Evolutionary conservation across 2,113 vertebrate species (phyloP).

Genomic region (Fregata magnificens): DNA sequence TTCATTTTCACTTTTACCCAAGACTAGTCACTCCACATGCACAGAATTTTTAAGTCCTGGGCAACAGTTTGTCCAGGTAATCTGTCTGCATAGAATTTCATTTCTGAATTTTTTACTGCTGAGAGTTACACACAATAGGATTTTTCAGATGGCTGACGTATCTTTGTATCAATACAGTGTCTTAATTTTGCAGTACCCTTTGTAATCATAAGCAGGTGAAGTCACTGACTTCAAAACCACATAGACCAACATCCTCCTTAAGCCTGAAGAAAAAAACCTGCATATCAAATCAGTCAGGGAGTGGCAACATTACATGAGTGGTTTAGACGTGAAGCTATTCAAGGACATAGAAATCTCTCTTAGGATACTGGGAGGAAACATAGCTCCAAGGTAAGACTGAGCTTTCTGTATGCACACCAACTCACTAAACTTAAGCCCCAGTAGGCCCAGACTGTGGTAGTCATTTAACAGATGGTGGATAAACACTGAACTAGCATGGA

Average conservation of each 20-base stretch:
- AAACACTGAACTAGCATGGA: neutral
- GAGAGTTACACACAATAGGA: neutral
- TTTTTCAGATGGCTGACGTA: neutral
- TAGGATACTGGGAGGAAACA: neutral
- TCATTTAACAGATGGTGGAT: neutral
- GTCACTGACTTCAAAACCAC: constrained; percentile 4
- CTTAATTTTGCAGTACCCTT: neutral
- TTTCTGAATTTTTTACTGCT: neutral
- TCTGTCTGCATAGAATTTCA: neutral
- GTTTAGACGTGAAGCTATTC: neutral
- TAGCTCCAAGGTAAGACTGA: neutral
- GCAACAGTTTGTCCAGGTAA: neutral
- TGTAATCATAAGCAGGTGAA: neutral
- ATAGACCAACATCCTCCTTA: neutral
- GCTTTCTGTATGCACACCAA: neutral
- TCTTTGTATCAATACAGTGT: neutral
- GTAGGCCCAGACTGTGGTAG: neutral
- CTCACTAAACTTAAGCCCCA: neutral
- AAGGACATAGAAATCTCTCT: neutral
- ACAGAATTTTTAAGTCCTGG: neutral
- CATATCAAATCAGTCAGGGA: neutral
- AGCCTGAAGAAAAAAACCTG: neutral
- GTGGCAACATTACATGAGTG: neutral
- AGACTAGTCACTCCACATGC: neutral
- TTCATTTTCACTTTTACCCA: constrained; percentile 10